phyloP scores from a whole-genome alignment of 1,140 invertebrate species.

The Diuraphis noxia region DNA sequence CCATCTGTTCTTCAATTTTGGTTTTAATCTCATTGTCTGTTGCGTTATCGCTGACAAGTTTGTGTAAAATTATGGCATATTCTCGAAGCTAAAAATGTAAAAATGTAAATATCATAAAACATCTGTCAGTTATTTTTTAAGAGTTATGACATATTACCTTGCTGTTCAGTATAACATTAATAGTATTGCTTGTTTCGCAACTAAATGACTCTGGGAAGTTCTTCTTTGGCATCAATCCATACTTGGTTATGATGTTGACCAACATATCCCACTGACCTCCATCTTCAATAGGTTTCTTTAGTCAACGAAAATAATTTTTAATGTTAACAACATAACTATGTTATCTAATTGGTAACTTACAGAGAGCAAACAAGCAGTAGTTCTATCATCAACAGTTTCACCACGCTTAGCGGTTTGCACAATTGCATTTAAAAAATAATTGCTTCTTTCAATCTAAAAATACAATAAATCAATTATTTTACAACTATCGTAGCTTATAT shows the following conservation, averaged over 20 bases:
- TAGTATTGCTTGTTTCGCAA: slow-evolving; percentile 71
- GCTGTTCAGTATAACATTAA: slow-evolving; percentile 78
- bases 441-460: slow-evolving; percentile 76
- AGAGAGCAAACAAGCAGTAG: slow-evolving; percentile 76
- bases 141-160: slow-evolving; percentile 66
- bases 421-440: slow-evolving; percentile 83
- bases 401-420: slow-evolving; percentile 74
- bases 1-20: slow-evolving; percentile 71
- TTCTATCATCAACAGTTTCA: slow-evolving; percentile 75
- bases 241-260: slow-evolving; percentile 80
- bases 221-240: slow-evolving; percentile 85
- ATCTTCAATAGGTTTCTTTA: slow-evolving; percentile 76
- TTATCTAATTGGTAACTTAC: slow-evolving; percentile 60
- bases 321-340: neutral
- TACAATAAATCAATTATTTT: slow-evolving; percentile 5
- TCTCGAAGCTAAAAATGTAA: slow-evolving; percentile 71
- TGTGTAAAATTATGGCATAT: slow-evolving; percentile 73
- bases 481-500: neutral
- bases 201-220: slow-evolving; percentile 83
- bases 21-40: slow-evolving; percentile 65
- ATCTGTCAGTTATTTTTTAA: neutral
- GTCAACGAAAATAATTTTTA: slow-evolving; percentile 58
- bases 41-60: slow-evolving; percentile 65
- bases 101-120: neutral
- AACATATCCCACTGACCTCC: slow-evolving; percentile 94